These are phyloP conservation scores for Actias luna DNA, from an alignment of 2,888 invertebrate species.

Conservation along the genomic window DNA sequence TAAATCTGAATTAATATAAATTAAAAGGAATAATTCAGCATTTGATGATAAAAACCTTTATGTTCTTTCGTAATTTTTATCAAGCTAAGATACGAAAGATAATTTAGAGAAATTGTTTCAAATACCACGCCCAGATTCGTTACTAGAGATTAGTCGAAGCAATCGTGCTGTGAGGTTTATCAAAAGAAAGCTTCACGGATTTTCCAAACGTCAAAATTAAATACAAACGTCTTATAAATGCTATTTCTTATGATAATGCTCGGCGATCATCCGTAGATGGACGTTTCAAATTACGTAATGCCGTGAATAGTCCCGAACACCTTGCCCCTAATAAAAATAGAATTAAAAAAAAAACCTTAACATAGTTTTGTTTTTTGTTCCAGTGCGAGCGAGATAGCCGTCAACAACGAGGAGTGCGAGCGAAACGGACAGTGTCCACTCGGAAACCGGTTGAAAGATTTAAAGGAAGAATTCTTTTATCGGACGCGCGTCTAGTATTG, in stretches of 20 bases:
- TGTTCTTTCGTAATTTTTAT: too few species aligned
- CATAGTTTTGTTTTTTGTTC: constrained; percentile 67
- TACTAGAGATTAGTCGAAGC: background rate
- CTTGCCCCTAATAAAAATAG: constrained; percentile 46
- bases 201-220: background rate
- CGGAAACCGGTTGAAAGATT: constrained; percentile 41
- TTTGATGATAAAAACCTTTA: too few species aligned
- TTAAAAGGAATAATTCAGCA: too few species aligned
- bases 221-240: background rate
- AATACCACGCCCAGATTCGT: background rate
- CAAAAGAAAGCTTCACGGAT: background rate
- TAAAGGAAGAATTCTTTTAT: constrained; percentile 28
- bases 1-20: too few species aligned
- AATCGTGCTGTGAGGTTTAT: background rate
- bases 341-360: constrained; percentile 38
- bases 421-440: constrained; percentile 53
- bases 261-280: constrained; percentile 3
- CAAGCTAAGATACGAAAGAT: too few species aligned
- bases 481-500: constrained; percentile 18
- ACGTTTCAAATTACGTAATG: constrained; percentile 34
- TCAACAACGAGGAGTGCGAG: constrained; percentile 35
- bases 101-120: background rate
- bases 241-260: constrained; percentile 10
- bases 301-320: constrained; percentile 17
- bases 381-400: constrained; percentile 53